Evolutionary conservation across 1,140 invertebrate species (phyloP), one percentile per base, ranked within the genome.

Genomic region (Panonychus citri): DNA sequence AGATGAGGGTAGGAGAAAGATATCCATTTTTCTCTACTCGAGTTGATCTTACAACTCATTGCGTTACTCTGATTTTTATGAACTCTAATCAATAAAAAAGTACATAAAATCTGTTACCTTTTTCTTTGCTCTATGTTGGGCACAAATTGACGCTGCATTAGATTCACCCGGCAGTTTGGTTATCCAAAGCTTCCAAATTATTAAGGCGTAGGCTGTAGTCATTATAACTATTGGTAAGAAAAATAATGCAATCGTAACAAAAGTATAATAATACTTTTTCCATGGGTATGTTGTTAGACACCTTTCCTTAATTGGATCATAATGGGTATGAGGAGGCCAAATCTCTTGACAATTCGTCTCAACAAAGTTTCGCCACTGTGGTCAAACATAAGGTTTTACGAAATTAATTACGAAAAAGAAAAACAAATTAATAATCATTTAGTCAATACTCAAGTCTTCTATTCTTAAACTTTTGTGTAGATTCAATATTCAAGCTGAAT

Each of bases 221-320:
- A 75, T 75, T 17, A 73, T 64, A 13, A 68, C 37, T 15, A 73
- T 67, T 1, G 74, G 74, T 30, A 74, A 55, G 61, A 74, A 74
- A 65, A 71, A 75, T n/a, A 75, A 59, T 1, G 69, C 66, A 12
- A 71, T 60, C 17, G 69, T 66, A 15, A 74, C 64, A 53, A 70
- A 65, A 25, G 69, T 68, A 60, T 72, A 73, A 60, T 74, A 74
- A 10, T 66, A 49, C 49, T 62, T 60, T 57, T 64, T 66, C 27
- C 60, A 34, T 12, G 61, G 63, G 52, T 63, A 62, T n/a, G 26
- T 60, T 3, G 54, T 46, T 7, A 62, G 26, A 39, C 65, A 67
- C 7, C 27, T 48, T 7, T 53, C 58, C 8, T 50, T 21, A 3
- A 43, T 42, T 8, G 51, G 4, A 21, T 64, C 62, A 56, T 58